phyloP scores from a whole-genome alignment of 2,888 invertebrate genomes.

The Lepas anatifera region DNA sequence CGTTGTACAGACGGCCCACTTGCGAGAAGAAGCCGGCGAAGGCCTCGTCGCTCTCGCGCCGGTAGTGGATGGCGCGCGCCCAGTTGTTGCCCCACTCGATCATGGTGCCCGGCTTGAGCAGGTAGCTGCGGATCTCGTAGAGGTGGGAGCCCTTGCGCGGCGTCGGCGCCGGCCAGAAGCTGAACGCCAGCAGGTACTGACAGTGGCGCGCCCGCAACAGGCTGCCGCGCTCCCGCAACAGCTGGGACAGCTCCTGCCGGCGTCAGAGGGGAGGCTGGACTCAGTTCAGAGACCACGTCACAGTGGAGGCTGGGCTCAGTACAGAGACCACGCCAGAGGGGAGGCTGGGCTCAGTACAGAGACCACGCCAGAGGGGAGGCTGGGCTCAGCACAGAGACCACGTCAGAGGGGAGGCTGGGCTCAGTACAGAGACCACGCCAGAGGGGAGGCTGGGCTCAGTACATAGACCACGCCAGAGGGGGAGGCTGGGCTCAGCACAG shows the following conservation, averaged over 20 bases:
- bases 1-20: constrained; percentile 89
- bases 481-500: too few relatives aligned
- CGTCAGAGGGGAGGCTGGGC: too few relatives aligned
- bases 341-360: too few relatives aligned
- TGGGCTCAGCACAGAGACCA: too few relatives aligned
- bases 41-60: constrained; percentile 83
- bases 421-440: too few relatives aligned
- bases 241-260: constrained; percentile 30
- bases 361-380: too few relatives aligned
- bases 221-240: constrained; percentile 63
- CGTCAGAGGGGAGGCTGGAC: too few relatives aligned
- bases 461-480: too few relatives aligned
- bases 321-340: too few relatives aligned
- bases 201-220: constrained; percentile 73
- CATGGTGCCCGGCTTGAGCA: constrained; percentile 95
- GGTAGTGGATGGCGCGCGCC: constrained; percentile 81
- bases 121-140: constrained; percentile 87
- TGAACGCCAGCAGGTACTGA: constrained; percentile 88
- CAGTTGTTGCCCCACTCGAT: constrained; percentile 99
- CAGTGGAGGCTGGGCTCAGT: too few relatives aligned
- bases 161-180: constrained; percentile 85
- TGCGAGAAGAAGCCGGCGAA: constrained; percentile 98
- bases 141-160: constrained; percentile 62
- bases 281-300: too few relatives aligned
- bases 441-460: too few relatives aligned